Base-by-base conservation (phyloP, 2,797 vertebrate species). In the Rhabdophis nuchalis region DNA sequence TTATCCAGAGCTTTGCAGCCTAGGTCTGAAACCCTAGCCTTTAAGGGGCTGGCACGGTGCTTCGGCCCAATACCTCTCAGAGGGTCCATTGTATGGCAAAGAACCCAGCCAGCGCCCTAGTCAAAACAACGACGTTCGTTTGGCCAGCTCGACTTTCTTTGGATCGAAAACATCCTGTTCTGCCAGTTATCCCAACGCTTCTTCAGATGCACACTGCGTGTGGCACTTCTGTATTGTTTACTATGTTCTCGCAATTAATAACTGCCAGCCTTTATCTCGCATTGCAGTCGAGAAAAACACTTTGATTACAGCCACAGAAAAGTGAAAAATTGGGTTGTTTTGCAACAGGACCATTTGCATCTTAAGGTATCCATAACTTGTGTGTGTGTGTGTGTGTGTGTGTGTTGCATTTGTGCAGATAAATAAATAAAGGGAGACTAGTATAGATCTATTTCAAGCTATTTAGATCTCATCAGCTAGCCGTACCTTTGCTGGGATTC, bases 221-320 rank as follows among this genome's bases (percentile, higher is more conserved):
- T 36, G 86, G 85, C 95, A 94, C 64, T 93, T 95, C 93, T 91
- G 91, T 95, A 68, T 77, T 96, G 95, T 95, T 95, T 95, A 96
- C 94, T 94, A 95, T 96, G 93, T 95, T 93, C 94, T 91, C 93
- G 87, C 91, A 96, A 96, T 96, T 96, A 97, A 96, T 95, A 97
- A 96, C 96, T 96, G 96, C n/a, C 93, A 0, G 90, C 91, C 95
- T 94, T 97, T 97, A 96, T 97, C 96, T 96, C 94, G 85, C 86
- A 92, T 85, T 95, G 56, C 96, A 95, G 95, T 93, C 92, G 88
- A 96, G 92, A 94, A 77, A 77, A 96, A 94, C 90, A 95, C 94
- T 93, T 41, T 93, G 91, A 93, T 94, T 95, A 56, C 89, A 95
- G 92, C 93, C 96, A 95, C 92, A 95, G 89, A 89, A 94, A 96